Percentiles rank a stretch among this genome's conserved stretches.
phyloP scores from a whole-genome alignment of 64 coral and sea anemone genomes.

The Montipora cactus region DNA sequence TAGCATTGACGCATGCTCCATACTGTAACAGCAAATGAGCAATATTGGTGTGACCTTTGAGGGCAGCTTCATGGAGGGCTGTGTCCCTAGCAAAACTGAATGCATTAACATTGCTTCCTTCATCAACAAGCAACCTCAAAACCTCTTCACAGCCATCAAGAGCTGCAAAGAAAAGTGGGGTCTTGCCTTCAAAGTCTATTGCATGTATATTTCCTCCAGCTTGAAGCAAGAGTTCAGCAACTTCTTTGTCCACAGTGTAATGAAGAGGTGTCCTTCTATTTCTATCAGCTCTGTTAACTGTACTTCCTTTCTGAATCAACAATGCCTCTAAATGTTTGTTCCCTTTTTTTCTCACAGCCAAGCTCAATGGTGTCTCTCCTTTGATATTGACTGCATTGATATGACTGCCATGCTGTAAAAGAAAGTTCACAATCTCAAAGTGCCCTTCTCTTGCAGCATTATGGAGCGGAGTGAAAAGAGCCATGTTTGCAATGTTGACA shows the following conservation, averaged over 20 bases:
- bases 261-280: constrained; percentile 61
- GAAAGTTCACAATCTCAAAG: constrained; percentile 8
- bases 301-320: constrained; percentile 30
- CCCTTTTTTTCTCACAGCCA: constrained; percentile 43
- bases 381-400: not conserved
- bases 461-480: constrained; percentile 55
- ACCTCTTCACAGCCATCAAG: constrained; percentile 29
- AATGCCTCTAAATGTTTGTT: constrained; percentile 39
- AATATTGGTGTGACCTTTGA: constrained; percentile 50
- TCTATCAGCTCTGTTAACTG: constrained; percentile 16
- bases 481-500: constrained; percentile 44
- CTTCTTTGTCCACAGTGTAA: constrained; percentile 18
- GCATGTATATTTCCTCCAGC: constrained; percentile 29
- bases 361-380: constrained; percentile 47
- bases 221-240: constrained; percentile 55
- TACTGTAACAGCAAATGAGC: constrained; percentile 25
- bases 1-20: constrained; percentile 56
- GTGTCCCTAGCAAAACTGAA: constrained; percentile 57
- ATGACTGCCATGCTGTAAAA: constrained; percentile 33
- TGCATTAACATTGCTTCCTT: constrained; percentile 36
- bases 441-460: constrained; percentile 55
- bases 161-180: constrained; percentile 67
- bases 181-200: constrained; percentile 37
- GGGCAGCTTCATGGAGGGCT: constrained; percentile 68
- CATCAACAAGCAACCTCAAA: constrained; percentile 34